Evolutionary conservation across 2,888 invertebrate species (phyloP), one percentile per base, ranked within the genome.

Genomic region (Lithophane semibrunnea): DNA sequence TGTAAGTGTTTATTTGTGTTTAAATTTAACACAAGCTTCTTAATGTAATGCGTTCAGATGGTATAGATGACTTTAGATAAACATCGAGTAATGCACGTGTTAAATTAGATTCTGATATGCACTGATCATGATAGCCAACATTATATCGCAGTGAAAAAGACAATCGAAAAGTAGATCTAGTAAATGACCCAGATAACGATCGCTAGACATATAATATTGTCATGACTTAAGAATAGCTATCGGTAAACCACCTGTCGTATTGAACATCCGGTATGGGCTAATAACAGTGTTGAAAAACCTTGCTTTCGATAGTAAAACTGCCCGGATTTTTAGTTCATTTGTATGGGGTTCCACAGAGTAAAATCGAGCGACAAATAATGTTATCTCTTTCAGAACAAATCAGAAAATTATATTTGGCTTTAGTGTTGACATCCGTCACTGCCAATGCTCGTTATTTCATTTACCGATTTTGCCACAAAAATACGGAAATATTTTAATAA

Each of bases 1-100:
- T 77, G 29, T 74, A 61, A 84, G 64, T 73, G 74, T 85, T 75
- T 77, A 84, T 84, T 82, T 78, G 86, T 73, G 75, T 74, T 74
- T 68, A 75, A 78, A 75, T 82, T 71, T 71, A 85, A 78, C 73
- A 65, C 64, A 42, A 75, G 65, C 81, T 73, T 60, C 85, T 73
- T 66, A 47, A 63, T 69, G 37, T 73, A 54, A 82, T 79, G 56
- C 61, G 61, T 66, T 74, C 61, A 72, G 74, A 77, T 81, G 65
- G 65, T 85, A 56, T 18, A 60, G 73, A 73, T 84, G 42, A 80
- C 61, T 85, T 69, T 64, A 73, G 73, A 75, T 84, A 73, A 73
- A 75, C 63, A 75, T 42, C 3, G 21, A 29, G 66, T 52, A 80
- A 61, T 64, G 63, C 63, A 73, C 60, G 16, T 56, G 44, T 49